Evolutionary conservation across 2,113 vertebrate species (phyloP), one percentile per base, ranked within the genome.

Genomic region (Mionectes macconnelli): DNA sequence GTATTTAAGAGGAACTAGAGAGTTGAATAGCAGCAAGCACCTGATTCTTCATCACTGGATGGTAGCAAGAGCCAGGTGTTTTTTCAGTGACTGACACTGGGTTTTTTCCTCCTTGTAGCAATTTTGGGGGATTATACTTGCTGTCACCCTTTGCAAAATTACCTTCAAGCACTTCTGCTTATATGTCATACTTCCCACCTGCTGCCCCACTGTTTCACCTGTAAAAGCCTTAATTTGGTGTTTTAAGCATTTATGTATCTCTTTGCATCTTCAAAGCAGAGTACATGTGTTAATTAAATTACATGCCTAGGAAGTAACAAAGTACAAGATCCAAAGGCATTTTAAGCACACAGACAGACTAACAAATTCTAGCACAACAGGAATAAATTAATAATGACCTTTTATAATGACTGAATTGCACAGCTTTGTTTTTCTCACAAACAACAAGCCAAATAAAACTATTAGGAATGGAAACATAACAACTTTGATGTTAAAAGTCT

Each of bases 351-450:
- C 39, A 96, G 94, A 94, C 95, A 96, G 93, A 83, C 77, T 80
- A 96, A 94, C 87, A 94, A 96, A 73, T 87, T 94, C 73, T 96
- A 94, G 87, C 19, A 9, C 31, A 96, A 93, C 64, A 94, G 44
- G 89, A 94, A 96, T 96, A 97, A 97, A 96, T 96, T 97, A 96
- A 96, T 96, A 96, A 96, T 93, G 81, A 57, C 85, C 75, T 94
- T 96, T 93, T 86, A 89, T 90, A 90, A 90, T 90, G 82, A 95
- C 80, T 96, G 92, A 96, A 90, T 56, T 88, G 68, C 56, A n/a
- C 24, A 80, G 79, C 73, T 86, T 94, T 93, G 59, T 85, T 92
- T 92, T 69, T 82, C 64, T 79, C 84, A 27, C 20, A 90, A 90
- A 77, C 40, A 84, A n/a, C 53, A 89, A 77, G 14, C 30, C n/a